A percentile compares a stretch with the other conserved stretches of the same genome.
Evolutionary conservation across 2,888 invertebrate genomes (phyloP).

Genomic region (Clivina fossor): DNA sequence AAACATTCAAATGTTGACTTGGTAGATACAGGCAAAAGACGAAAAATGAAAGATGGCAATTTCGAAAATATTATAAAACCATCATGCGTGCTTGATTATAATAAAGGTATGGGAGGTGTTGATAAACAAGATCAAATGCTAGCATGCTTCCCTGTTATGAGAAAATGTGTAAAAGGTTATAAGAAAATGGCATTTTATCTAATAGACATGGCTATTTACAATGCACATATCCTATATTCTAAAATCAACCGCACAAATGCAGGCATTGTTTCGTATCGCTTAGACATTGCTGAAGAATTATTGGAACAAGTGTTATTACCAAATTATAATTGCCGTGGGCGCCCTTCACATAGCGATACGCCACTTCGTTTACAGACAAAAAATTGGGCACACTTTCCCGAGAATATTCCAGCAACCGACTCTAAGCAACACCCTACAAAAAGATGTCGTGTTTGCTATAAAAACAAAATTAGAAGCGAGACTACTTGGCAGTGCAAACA

Average conservation of each 20-base stretch:
- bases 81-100: slow-evolving; percentile 38
- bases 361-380: slow-evolving; percentile 37
- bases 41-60: too few relatives aligned
- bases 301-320: slow-evolving; percentile 36
- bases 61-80: slow-evolving; percentile 37
- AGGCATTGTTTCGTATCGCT: slow-evolving; percentile 30
- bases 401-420: slow-evolving; percentile 36
- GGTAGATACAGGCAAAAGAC: slow-evolving; percentile 27
- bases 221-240: slow-evolving; percentile 32
- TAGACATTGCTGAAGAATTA: slow-evolving; percentile 36
- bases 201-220: slow-evolving; percentile 37
- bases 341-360: slow-evolving; percentile 34
- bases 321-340: slow-evolving; percentile 37
- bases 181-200: slow-evolving; percentile 39
- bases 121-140: slow-evolving; percentile 37
- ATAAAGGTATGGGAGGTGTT: slow-evolving; percentile 40
- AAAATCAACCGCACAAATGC: slow-evolving; percentile 32
- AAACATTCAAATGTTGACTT: slow-evolving; percentile 31
- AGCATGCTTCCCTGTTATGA: slow-evolving; percentile 38
- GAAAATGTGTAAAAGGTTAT: slow-evolving; percentile 38
- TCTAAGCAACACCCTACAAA: slow-evolving; percentile 24
- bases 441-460: slow-evolving; percentile 27
- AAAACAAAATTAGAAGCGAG: slow-evolving; percentile 36
- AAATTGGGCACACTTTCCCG: slow-evolving; percentile 38
- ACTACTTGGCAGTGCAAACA: slow-evolving; percentile 35